Conservation (phyloP, 1,140 invertebrate genomes). For the Calliphora vicina region DNA sequence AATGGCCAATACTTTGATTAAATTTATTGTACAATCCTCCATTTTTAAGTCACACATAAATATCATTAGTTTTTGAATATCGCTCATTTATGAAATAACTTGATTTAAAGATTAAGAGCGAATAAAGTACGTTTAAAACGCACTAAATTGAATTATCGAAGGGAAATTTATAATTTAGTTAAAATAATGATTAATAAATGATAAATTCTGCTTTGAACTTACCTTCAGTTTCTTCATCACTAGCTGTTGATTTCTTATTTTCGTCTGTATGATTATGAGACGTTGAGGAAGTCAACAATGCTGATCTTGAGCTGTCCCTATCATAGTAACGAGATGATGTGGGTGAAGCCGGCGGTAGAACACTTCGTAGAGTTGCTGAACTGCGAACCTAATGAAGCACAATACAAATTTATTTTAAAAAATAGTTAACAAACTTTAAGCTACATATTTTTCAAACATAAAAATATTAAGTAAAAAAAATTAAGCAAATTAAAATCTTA, state of each 20-base stretch:
- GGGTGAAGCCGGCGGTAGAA: conserved; percentile 57
- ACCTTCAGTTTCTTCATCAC: conserved; percentile 59
- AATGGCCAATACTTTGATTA: no score
- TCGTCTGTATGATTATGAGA: conserved; percentile 45
- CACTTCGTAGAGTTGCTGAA: conserved; percentile 42
- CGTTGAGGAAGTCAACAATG: conserved; percentile 38
- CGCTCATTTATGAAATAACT: no score
- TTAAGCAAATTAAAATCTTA: not conserved
- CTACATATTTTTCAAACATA: not conserved
- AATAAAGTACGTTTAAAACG: no score
- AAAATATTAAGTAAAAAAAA: not conserved
- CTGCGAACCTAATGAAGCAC: conserved; percentile 48
- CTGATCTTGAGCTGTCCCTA: conserved; percentile 47
- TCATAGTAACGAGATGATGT: conserved; percentile 60
- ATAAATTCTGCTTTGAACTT: no score
- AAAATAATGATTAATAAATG: no score
- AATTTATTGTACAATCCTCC: no score
- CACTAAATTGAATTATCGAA: no score
- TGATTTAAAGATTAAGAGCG: no score
- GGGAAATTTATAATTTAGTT: no score
- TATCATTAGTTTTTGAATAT: no score
- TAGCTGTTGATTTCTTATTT: conserved; percentile 47
- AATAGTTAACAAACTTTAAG: not conserved
- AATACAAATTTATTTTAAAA: not conserved
- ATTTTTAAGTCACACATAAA: no score